Percentiles rank a stretch among this genome's conserved stretches.
phyloP scores from a whole-genome alignment of 1,140 invertebrate species.

The Maconellicoccus hirsutus region DNA sequence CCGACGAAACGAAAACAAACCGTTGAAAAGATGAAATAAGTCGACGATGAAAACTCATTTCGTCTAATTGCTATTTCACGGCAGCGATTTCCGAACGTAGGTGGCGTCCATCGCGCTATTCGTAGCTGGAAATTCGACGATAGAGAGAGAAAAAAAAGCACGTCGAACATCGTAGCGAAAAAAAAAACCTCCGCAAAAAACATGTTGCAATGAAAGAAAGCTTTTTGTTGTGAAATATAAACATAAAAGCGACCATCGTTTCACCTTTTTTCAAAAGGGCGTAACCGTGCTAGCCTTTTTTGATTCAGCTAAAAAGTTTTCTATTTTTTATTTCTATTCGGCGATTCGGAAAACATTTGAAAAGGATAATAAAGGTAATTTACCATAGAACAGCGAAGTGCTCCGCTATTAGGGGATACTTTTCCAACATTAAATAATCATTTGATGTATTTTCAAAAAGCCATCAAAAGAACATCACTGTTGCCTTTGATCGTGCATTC shows the following conservation, averaged over 20 bases:
- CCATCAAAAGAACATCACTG: constrained; percentile 19
- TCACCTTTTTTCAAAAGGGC: neutral
- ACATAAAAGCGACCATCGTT: constrained; percentile 2
- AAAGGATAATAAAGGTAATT: constrained; percentile 21
- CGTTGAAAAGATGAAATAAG: neutral
- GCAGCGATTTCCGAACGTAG: neutral
- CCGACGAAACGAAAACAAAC: no score
- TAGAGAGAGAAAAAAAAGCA: neutral
- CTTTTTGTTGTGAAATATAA: neutral
- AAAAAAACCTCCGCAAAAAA: constrained; percentile 2
- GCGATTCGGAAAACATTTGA: constrained; percentile 19
- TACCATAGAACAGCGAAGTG: constrained; percentile 5
- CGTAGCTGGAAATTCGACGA: no score
- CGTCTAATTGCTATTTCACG: neutral
- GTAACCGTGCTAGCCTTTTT: constrained; percentile 14
- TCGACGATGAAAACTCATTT: constrained; percentile 3
- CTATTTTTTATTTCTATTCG: constrained; percentile 19
- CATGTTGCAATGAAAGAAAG: neutral
- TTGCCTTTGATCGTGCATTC: constrained; percentile 16
- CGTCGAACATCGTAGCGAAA: neutral
- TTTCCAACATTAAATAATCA: constrained; percentile 16
- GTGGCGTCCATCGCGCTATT: neutral
- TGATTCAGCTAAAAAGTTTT: constrained; percentile 15
- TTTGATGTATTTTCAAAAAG: constrained; percentile 17
- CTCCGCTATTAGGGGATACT: constrained; percentile 11